Conservation (phyloP, 2,888 invertebrate species). For the Rhagium mordax region DNA sequence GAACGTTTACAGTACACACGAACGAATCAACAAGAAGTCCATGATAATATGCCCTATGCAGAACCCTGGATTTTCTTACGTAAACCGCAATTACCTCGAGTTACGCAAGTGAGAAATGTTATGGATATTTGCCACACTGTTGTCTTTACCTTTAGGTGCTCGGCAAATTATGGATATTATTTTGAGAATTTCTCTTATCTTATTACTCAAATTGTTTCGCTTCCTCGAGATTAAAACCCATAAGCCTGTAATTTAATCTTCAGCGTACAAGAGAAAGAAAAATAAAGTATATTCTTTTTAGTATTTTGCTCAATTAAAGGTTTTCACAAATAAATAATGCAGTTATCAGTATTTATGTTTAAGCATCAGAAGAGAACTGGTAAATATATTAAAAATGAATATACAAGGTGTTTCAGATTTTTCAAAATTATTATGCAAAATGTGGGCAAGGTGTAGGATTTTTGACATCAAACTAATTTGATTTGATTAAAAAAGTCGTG, state of each 20-base stretch:
- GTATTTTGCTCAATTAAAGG: no score
- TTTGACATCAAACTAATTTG: no score
- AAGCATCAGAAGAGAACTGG: no score
- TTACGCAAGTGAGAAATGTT: conserved; percentile 51
- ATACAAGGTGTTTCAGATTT: no score
- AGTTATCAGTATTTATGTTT: no score
- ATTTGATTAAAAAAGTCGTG: no score
- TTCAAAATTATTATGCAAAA: no score
- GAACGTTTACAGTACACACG: conserved; percentile 27
- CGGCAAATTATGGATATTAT: conserved; percentile 23
- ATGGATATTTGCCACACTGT: conserved; percentile 28
- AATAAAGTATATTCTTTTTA: not conserved
- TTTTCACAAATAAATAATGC: no score
- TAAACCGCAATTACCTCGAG: conserved; percentile 50
- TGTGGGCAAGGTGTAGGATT: no score
- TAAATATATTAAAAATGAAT: no score
- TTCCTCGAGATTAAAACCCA: not conserved
- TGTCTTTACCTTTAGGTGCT: conserved; percentile 27
- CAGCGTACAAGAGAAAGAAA: not conserved
- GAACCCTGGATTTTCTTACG: conserved; percentile 46
- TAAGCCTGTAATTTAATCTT: not conserved
- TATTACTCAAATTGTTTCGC: not conserved
- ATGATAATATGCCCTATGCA: conserved; percentile 33
- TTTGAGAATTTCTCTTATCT: conserved; percentile 9
- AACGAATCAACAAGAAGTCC: conserved; percentile 12